Evolutionary conservation across 2,113 vertebrate species (phyloP), one percentile per base, ranked within the genome.

Genomic region (Tamias sibiricus): DNA sequence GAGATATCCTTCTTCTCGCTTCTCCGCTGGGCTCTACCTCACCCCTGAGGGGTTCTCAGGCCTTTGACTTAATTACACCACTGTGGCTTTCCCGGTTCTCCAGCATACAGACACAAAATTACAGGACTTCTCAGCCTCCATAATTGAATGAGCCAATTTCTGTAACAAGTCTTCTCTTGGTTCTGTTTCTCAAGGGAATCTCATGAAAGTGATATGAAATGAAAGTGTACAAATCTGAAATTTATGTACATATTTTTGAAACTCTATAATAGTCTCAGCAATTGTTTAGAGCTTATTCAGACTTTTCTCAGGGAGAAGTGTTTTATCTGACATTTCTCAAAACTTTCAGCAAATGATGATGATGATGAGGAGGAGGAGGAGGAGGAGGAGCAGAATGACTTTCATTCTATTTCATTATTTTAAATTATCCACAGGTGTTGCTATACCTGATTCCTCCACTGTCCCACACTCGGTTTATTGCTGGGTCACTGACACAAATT

Each of bases 321-420:
- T 89, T 93, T 93, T 69, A 96, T 64, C 24, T 40, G 35, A 72
- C 72, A 64, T 44, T 54, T 6, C n/a, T 96, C 68, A 79, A 86
- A 64, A 14, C 37, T 71, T 86, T 17, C 19, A 89, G 12, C 24
- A 75, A 82, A 82, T 75, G 22, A 5, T 62, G 42, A 47, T 72
- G 62, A 47, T 57, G 62, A 87, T 20, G 3, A 82, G 62, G 20
- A 4, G 52, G 42, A 47, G 66, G 62, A 47, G 47, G 62, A 87
- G 47, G 47, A 49, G 11, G 47, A 49, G 47, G 47, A 49, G 0
- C 1, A 89, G 44, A 81, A 0, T 57, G 11, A 6, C 17, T 77
- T 40, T 72, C 71, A 69, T 7, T 85, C 8, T 81, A 1, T 35
- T 57, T 81, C 72, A 28, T 47, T n/a, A 77, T 83, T 83, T 92